These are phyloP conservation scores for Sebastes aleutianus DNA, from an alignment of 2,797 vertebrate species.

Conservation along the genomic window DNA sequence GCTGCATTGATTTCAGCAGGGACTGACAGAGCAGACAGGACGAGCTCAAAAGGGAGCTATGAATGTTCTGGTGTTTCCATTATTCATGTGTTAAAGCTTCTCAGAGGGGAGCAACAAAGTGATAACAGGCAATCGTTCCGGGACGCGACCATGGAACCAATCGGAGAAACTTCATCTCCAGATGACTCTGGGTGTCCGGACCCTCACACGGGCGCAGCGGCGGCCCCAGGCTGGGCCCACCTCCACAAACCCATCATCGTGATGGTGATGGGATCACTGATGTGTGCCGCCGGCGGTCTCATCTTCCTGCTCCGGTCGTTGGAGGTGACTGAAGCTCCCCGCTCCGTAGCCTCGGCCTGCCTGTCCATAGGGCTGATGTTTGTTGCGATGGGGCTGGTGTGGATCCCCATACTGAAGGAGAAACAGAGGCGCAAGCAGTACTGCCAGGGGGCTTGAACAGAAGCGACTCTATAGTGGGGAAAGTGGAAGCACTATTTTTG, in stretches of 20 bases:
- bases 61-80: neutral
- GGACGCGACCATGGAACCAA: constrained; percentile 37
- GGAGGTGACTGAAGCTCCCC: constrained; percentile 7
- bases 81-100: constrained; percentile 14
- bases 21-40: neutral
- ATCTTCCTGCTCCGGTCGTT: constrained; percentile 62
- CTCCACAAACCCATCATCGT: constrained; percentile 76
- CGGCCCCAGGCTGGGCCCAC: constrained; percentile 49
- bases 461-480: neutral
- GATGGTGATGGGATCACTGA: constrained; percentile 61
- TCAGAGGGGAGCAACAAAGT: neutral
- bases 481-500: neutral
- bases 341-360: constrained; percentile 63
- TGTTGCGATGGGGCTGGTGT: constrained; percentile 64
- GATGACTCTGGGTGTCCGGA: constrained; percentile 29
- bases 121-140: neutral
- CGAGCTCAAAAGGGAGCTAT: neutral
- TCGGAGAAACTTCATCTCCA: constrained; percentile 21
- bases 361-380: constrained; percentile 70
- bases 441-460: neutral
- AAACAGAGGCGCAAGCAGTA: constrained; percentile 47
- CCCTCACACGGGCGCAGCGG: neutral
- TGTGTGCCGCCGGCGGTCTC: constrained; percentile 47
- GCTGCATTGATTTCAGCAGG: neutral
- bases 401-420: constrained; percentile 75